Base-by-base conservation (phyloP, 2,797 vertebrate species). In the Trachurus trachurus region DNA sequence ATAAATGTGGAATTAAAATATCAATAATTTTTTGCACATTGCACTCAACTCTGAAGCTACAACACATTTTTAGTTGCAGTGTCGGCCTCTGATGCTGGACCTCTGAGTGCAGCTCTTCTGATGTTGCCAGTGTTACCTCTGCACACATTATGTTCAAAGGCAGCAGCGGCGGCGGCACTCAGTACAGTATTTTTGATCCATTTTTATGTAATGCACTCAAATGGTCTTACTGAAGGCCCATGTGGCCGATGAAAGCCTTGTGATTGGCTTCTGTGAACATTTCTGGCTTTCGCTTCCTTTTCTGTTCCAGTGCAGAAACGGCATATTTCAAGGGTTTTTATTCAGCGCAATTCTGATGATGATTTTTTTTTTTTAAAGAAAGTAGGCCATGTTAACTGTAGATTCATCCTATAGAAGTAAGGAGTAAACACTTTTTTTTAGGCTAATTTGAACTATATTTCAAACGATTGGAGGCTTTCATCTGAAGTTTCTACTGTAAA, bases 381-480 rank as follows among this genome's bases (percentile, higher is more conserved):
- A 86, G 50, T 69, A 67, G 84, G 75, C 37, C 84, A 65, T 21
- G 37, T 58, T 47, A 53, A 44, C 65, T 59, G 12, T 76, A 19
- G 58, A 74, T 44, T 40, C 0, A 19, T 66, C 26, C 6, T 76
- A 58, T 71, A 66, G 37, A 74, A 62, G 26, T 60, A 59, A 58
- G 42, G 0, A n/a, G 22, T 44, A 80, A 68, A 60, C 29, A 6
- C 19, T 17, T 76, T 66, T 34, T 34, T 34, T 31, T 31, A 44
- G 3, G 56, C 58, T 83, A 73, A 69, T 86, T 58, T 71, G 60
- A 49, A 34, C 9, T 44, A 47, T 31, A 60, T 71, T 77, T 72
- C 45, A 80, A 78, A 73, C 16, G 31, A 60, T 49, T 16, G 45
- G n/a, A 71, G 66, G 50, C 82, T 88, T 84, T 85, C 42, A 83